Evolutionary conservation across 1,140 invertebrate species (phyloP).

Genomic region (Zaprionus africanus): DNA sequence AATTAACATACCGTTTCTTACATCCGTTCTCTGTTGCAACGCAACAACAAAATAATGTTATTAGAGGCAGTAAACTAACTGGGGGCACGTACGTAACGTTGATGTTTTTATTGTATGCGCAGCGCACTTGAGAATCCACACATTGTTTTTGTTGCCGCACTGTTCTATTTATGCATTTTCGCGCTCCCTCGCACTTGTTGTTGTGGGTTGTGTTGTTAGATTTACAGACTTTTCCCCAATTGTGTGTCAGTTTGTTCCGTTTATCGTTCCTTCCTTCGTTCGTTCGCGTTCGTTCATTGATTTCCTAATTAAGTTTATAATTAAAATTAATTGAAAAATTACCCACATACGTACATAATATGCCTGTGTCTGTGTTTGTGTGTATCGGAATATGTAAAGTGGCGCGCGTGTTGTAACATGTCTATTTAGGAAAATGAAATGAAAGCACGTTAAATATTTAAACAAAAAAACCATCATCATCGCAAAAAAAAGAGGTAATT

Average conservation of each 20-base stretch:
- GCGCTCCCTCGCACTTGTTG: slow-evolving; percentile 51
- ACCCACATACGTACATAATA: slow-evolving; percentile 56
- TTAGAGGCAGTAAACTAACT: slow-evolving; percentile 43
- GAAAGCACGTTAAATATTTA: slow-evolving; percentile 60
- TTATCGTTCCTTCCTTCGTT: slow-evolving; percentile 34
- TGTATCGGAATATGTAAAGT: slow-evolving; percentile 60
- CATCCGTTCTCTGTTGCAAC: slow-evolving; percentile 28
- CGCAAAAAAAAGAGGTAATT: slow-evolving; percentile 55
- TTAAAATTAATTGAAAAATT: slow-evolving; percentile 85
- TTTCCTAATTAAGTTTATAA: slow-evolving; percentile 85
- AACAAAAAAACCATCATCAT: slow-evolving; percentile 40
- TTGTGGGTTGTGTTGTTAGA: slow-evolving; percentile 23
- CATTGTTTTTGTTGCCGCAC: slow-evolving; percentile 65
- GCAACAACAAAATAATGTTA: slow-evolving; percentile 39
- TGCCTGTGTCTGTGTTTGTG: slow-evolving; percentile 10
- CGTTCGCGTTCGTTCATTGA: slow-evolving; percentile 74
- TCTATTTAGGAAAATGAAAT: slow-evolving; percentile 51
- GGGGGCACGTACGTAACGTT: slow-evolving; percentile 41
- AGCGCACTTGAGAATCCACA: slow-evolving; percentile 71
- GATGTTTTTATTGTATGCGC: slow-evolving; percentile 60
- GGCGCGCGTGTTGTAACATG: slow-evolving; percentile 54
- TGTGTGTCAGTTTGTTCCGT: slow-evolving; percentile 67
- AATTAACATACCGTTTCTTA: slow-evolving; percentile 44
- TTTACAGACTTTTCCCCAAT: slow-evolving; percentile 65
- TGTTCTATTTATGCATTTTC: slow-evolving; percentile 45